Conservation (phyloP, 2,888 invertebrate genomes). For the Caenorhabditis panamensis region DNA sequence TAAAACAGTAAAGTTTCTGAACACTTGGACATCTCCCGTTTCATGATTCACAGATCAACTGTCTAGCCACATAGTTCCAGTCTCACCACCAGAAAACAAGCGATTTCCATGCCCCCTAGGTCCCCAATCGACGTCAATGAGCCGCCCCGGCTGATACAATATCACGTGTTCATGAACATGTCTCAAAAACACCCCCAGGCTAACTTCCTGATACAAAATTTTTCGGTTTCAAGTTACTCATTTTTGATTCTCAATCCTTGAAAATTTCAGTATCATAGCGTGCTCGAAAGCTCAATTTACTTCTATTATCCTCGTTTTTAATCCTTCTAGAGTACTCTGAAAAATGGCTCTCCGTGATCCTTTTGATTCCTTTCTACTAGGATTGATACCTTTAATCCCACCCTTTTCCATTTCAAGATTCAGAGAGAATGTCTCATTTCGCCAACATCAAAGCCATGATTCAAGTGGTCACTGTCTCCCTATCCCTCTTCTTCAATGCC, state of each 20-base stretch:
- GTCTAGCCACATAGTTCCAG: background rate
- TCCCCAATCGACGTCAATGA: background rate
- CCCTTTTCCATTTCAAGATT: background rate
- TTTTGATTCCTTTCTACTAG: too few relatives aligned
- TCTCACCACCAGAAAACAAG: background rate
- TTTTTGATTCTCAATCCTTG: background rate
- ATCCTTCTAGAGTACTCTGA: background rate
- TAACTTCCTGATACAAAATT: background rate
- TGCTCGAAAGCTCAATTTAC: background rate
- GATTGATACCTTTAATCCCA: too few relatives aligned
- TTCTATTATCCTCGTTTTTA: background rate
- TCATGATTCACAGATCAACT: background rate
- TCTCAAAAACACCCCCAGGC: background rate
- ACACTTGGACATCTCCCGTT: too few relatives aligned
- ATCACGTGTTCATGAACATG: background rate
- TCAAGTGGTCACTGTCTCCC: constrained; percentile 14
- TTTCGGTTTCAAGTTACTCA: background rate
- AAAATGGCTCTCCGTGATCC: too few relatives aligned
- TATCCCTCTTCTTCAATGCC: constrained; percentile 31
- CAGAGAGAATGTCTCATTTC: constrained; percentile 4
- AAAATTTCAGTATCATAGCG: background rate
- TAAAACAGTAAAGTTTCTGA: too few relatives aligned
- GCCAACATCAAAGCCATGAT: constrained; percentile 1
- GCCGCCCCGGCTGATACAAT: background rate
- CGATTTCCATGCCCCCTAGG: background rate